Evolutionary conservation across 1,140 invertebrate species (phyloP), one percentile per base, ranked within the genome.

Genomic region (Idris sp.): DNA sequence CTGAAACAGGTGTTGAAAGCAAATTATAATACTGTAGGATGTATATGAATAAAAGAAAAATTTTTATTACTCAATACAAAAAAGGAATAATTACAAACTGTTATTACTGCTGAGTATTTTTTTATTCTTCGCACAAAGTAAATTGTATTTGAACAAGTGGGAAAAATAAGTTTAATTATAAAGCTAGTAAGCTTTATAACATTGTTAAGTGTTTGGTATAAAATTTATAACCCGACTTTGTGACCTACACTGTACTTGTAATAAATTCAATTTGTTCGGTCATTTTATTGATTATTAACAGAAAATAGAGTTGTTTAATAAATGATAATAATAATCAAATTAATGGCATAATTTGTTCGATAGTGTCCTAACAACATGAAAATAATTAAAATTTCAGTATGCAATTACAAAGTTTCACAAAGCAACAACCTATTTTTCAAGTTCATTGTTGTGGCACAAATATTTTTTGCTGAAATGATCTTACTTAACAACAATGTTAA

Each of bases 281-380:
- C 30, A 44, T 44, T 6, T 53, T 67, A 67, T 67, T 49, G 49
- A 67, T 48, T 33, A 41, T 40, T 49, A 22, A 22, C 6, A 31
- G 16, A 8, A 56, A 48, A 65, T 48, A 40, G 40, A 38, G 7
- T 33, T 18, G 14, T 53, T 64, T 35, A 54, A 53, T 54, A 64
- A 64, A 43, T 51, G 44, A 64, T 43, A 26, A 13, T 1, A 10
- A 15, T 22, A 14, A 38, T 40, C 33, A 14, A 43, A 41, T 9
- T 48, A 43, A 64, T 64, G 44, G 35, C 18, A 44, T 53, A 10
- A 51, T 53, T 53, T 28, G 7, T 6, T 48, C 40, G 28, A 38
- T 61, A 9, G 30, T 33, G 3, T 13, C 19, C 19, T 31, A 43
- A 26, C 10, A 10, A 10, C 31, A 25, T n/a, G 5, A 25, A n/a